A percentile compares a stretch with the other conserved stretches of the same genome.
Evolutionary conservation across 2,888 invertebrate species (phyloP).

Genomic region (Schizaphis graminum): DNA sequence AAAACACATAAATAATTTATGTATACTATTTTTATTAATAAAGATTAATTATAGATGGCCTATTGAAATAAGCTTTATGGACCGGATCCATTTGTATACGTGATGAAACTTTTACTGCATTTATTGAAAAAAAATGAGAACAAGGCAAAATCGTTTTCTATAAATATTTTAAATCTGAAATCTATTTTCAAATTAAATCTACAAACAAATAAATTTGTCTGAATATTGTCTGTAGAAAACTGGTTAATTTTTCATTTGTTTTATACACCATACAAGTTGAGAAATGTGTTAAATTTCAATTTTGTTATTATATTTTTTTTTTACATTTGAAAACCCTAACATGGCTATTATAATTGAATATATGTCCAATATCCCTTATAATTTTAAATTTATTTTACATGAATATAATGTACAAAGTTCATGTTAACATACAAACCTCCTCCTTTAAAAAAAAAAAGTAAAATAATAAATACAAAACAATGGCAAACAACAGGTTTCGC

Average conservation of each 20-base stretch:
- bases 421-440: no score
- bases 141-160: background rate
- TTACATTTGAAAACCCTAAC: background rate
- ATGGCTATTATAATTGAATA: no score
- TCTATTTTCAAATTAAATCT: background rate
- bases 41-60: no score
- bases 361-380: no score
- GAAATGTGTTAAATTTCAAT: background rate
- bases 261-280: background rate
- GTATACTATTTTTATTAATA: no score
- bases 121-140: background rate
- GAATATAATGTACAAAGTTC: no score
- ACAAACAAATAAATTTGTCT: background rate
- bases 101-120: background rate
- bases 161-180: conserved; percentile 22
- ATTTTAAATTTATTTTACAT: no score
- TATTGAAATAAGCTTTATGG: background rate
- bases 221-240: background rate
- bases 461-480: no score
- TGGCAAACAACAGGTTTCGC: no score
- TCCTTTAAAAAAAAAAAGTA: no score
- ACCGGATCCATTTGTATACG: background rate
- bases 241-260: background rate
- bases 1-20: no score
- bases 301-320: background rate